Conservation (phyloP, 92 coral and sea anemone genomes). For the Anthopleura xanthogrammica region DNA sequence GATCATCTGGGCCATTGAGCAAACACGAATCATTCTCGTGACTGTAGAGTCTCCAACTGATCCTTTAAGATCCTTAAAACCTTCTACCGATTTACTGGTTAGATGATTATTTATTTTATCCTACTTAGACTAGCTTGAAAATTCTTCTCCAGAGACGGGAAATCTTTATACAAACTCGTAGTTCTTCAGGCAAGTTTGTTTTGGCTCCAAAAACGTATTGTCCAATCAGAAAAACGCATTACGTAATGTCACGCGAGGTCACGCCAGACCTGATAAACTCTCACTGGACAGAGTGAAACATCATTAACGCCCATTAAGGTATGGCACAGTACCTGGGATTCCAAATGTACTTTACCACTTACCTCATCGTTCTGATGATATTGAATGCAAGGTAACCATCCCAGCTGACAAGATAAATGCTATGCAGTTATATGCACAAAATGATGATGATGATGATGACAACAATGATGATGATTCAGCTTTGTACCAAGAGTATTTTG, state of each 20-base stretch:
- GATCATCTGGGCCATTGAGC: not conserved
- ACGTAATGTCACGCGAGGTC: no score
- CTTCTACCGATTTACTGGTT: not conserved
- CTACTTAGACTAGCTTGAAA: no score
- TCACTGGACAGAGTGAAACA: conserved; percentile 37
- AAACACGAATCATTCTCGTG: not conserved
- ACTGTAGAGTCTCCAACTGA: not conserved
- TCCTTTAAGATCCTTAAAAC: not conserved
- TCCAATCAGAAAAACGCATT: no score
- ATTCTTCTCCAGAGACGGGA: not conserved
- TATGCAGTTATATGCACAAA: conserved; percentile 26
- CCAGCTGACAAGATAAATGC: conserved; percentile 32
- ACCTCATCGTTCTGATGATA: conserved; percentile 27
- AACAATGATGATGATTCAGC: conserved; percentile 25
- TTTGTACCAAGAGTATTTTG: conserved; percentile 29
- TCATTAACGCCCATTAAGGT: conserved; percentile 49
- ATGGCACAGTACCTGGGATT: conserved; percentile 50
- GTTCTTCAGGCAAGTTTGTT: not conserved
- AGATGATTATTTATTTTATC: not conserved
- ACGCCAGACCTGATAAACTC: no score
- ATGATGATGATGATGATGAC: conserved; percentile 33
- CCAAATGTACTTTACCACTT: conserved; percentile 41
- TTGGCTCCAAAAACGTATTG: no score
- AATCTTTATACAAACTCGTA: not conserved
- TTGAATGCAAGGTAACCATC: conserved; percentile 25